These are phyloP conservation scores for Rhagologus leucostigma DNA, from an alignment of 2,113 vertebrate genomes.

Conservation along the genomic window DNA sequence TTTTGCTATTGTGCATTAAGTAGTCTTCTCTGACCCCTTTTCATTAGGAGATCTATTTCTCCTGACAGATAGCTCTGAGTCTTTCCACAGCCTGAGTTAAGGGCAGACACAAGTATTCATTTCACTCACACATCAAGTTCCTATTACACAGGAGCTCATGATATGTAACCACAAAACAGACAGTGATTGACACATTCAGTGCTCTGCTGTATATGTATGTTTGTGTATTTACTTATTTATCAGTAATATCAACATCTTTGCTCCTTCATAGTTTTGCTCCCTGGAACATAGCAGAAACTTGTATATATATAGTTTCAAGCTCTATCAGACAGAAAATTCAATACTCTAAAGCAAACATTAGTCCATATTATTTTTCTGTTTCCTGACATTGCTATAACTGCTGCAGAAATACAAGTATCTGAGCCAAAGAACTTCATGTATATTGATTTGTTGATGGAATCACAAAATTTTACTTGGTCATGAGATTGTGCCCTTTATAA, in stretches of 20 bases:
- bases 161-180: not conserved
- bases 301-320: not conserved
- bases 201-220: not conserved
- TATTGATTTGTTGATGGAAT: not conserved
- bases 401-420: not conserved
- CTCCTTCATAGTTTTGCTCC: not conserved
- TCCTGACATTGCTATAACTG: not conserved
- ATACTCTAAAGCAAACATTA: not conserved
- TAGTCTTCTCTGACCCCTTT: not conserved
- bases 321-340: not conserved
- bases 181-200: not conserved
- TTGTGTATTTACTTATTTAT: not conserved
- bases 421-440: not conserved
- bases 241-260: not conserved
- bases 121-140: not conserved
- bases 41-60: not conserved
- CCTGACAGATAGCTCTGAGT: not conserved
- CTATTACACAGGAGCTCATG: rapidly evolving
- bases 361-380: not conserved
- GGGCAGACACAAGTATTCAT: not conserved
- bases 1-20: not conserved
- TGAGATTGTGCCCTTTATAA: not conserved
- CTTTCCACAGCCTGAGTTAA: not conserved
- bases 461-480: not conserved
- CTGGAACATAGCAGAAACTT: not conserved